Base-by-base conservation (phyloP, 2,888 invertebrate species). In the Acronicta psi region DNA sequence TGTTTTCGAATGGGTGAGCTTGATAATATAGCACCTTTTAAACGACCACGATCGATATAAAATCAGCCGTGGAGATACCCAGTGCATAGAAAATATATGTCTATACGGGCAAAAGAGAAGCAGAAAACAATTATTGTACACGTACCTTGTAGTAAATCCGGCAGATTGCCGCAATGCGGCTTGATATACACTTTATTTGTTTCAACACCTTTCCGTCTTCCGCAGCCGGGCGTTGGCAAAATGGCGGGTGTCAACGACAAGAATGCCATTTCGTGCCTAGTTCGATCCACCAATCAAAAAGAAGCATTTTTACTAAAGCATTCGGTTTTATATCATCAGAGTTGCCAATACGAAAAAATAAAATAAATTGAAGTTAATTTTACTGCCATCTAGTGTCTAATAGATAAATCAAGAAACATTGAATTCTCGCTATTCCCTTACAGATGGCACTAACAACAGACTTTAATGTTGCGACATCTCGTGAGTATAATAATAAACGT, bases 21-120 rank as follows among this genome's bases (percentile, higher is more conserved):
- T 94, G 68, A 86, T 72, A 65, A 94, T 75, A 42, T 95, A 80
- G 95, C 95, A 95, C 95, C 87, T 80, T 81, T 84, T 86, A 86
- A 94, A 95, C 95, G 95, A 95, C 95, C 95, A 95, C 94, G 90
- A 91, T 87, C 84, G 86, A 85, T 83, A 90, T 77, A 58, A 34
- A 68, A 85, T 77, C 88, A 59, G 87, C 86, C 85, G 94, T 94
- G 95, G 95, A 95, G 95, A 95, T 95, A 95, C 95, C 90, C 79
- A 90, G 95, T 95, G 95, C 95, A 88, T 34, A 31, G 18, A 23
- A 75, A 87, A 89, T 89, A 86, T 56, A 34, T 17, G 34, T 11
- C 57, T 36, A 37, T n/a, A 31, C 23, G 40, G n/a, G 10, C 11
- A 20, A 18, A 36, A 1, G 16, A 55, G 23, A 46, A 17, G 43